Evolutionary conservation across 2,888 invertebrate genomes (phyloP).

Genomic region (Raillietiella orientalis): DNA sequence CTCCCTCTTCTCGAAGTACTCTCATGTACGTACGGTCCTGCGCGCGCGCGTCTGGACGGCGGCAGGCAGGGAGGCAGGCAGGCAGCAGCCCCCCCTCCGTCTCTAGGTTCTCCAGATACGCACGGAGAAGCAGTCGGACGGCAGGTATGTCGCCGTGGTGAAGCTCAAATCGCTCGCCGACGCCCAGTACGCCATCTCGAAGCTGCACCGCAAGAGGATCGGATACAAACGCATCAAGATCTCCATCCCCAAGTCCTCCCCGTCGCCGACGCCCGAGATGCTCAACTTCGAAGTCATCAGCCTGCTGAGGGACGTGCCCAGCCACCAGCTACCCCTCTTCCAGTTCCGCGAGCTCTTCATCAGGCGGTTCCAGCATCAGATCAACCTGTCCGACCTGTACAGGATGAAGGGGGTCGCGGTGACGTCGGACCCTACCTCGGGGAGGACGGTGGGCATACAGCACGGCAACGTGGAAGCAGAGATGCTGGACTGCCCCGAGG

Average conservation of each 20-base stretch:
- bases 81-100: no score
- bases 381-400: conserved; percentile 33
- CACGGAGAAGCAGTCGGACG: conserved; percentile 27
- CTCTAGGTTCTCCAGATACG: conserved; percentile 23
- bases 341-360: conserved; percentile 53
- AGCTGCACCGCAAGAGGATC: conserved; percentile 45
- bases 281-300: conserved; percentile 19
- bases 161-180: conserved; percentile 33
- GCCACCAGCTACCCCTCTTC: conserved; percentile 36
- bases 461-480: no score
- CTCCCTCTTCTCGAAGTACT: conserved; percentile 24
- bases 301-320: conserved; percentile 37
- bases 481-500: conserved; percentile 8
- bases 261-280: conserved; percentile 12
- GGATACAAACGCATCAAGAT: conserved; percentile 48
- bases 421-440: conserved; percentile 26
- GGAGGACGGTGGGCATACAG: conserved; percentile 5
- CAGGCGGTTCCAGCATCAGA: conserved; percentile 25
- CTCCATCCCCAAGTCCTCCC: conserved; percentile 14
- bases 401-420: conserved; percentile 40
- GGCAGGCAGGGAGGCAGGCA: no score
- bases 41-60: no score
- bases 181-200: conserved; percentile 29
- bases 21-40: no score
- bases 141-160: conserved; percentile 30